Base-by-base conservation (phyloP, 2,113 vertebrate genomes). In the Sinocyclocheilus anophthalmus region DNA sequence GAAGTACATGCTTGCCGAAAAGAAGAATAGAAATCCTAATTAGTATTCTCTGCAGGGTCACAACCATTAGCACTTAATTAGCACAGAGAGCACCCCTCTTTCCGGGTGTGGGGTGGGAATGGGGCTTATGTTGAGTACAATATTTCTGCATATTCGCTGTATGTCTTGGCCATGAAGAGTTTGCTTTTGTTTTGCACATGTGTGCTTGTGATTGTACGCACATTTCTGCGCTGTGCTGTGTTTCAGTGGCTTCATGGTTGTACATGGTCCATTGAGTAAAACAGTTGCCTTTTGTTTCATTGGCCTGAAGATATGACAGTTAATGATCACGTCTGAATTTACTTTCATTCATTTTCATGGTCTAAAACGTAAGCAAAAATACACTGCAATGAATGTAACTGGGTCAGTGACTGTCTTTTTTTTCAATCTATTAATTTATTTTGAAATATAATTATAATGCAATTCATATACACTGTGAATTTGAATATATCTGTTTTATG, bases 31-130 rank as follows among this genome's bases (percentile, higher is more conserved):
- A 90, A 89, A 78, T 91, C 92, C 94, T 95, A 95, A 95, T 95
- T 95, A 94, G 93, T 93, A 94, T 95, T 94, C 94, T 94, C 93
- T 87, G 92, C 93, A 94, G 93, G 93, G 93, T 92, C 91, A 90
- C 93, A 90, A 91, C 94, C 94, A 94, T 95, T 94, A 95, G 94
- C 93, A 94, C 95, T 94, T 94, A 93, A 95, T 95, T 95, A 95
- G 92, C 90, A 89, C 91, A 90, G 92, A 91, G 92, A 94, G 94
- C 84, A 91, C 91, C 92, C 93, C 93, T 94, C 94, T 94, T 90
- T 79, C 61, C 73, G 88, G 82, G 88, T 61, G 90, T 90, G 88
- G 88, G 81, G 59, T 45, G 77, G 72, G 39, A 78, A 24, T 30
- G 75, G 78, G 78, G 78, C 48, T 77, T n/a, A 18, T 6, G 89